Evolutionary conservation across 2,113 vertebrate genomes (phyloP).

Genomic region (Herpailurus yagouaroundi): DNA sequence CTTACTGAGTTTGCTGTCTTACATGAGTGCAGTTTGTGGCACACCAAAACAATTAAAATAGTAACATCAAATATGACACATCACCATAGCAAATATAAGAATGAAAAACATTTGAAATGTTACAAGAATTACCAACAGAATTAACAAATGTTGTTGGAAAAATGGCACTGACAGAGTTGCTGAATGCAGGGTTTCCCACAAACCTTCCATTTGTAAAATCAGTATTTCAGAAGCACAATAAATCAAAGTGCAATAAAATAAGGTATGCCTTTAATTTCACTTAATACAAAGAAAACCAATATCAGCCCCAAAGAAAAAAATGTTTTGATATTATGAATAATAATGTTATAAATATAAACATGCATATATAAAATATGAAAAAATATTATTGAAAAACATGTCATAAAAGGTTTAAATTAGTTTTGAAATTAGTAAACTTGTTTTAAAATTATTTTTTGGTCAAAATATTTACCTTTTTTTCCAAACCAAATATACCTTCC

Average conservation of each 20-base stretch:
- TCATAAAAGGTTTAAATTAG: background rate
- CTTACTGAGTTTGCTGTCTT: background rate
- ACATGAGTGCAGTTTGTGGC: background rate
- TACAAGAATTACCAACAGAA: background rate
- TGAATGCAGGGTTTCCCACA: background rate
- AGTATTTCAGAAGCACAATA: background rate
- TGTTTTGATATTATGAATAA: background rate
- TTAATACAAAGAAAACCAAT: background rate
- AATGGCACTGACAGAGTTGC: background rate
- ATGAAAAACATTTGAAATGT: background rate
- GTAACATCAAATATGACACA: background rate
- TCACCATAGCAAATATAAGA: background rate
- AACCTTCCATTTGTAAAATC: background rate
- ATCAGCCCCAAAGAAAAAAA: background rate
- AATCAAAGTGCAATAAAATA: background rate
- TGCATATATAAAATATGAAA: background rate
- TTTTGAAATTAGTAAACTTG: background rate
- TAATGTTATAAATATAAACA: background rate
- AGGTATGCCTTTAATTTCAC: background rate
- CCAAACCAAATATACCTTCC: background rate
- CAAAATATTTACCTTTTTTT: background rate
- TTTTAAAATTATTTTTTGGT: background rate
- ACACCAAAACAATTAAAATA: background rate
- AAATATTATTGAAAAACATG: background rate
- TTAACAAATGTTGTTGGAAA: background rate